phyloP scores from a whole-genome alignment of 2,113 vertebrate species.

The Illadopsis cleaveri region DNA sequence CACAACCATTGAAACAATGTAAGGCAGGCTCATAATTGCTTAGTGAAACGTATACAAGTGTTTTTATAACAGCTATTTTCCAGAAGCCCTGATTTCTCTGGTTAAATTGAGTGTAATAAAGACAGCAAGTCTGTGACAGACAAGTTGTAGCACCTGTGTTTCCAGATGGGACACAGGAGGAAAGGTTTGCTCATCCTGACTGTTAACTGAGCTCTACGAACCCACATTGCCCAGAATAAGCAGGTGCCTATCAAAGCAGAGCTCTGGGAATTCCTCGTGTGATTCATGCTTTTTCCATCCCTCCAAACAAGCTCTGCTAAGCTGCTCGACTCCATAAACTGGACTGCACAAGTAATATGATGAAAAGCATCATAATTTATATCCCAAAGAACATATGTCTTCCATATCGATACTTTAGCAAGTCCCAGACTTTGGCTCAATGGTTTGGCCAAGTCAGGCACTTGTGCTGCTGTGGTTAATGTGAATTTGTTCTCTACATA shows the following conservation, averaged over 20 bases:
- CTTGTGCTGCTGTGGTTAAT: slow-evolving; percentile 60
- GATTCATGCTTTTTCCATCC: slow-evolving; percentile 20
- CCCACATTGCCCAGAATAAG: neutral
- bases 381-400: slow-evolving; percentile 63
- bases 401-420: slow-evolving; percentile 46
- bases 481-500: slow-evolving; percentile 64
- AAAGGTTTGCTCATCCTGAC: neutral
- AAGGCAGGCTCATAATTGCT: neutral
- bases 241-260: neutral
- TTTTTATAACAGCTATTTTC: slow-evolving; percentile 11
- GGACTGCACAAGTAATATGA: slow-evolving; percentile 45
- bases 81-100: neutral
- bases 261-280: slow-evolving; percentile 4
- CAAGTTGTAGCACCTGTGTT: slow-evolving; percentile 28
- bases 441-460: slow-evolving; percentile 38
- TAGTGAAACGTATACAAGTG: neutral
- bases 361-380: slow-evolving; percentile 62
- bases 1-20: neutral
- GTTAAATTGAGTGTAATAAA: slow-evolving; percentile 20
- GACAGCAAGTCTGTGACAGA: slow-evolving; percentile 4
- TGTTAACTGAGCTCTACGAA: neutral
- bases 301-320: neutral
- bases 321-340: slow-evolving; percentile 44
- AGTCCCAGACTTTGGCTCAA: slow-evolving; percentile 44
- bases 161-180: neutral